Percentiles rank a stretch among this genome's conserved stretches.
These are phyloP conservation scores for Hemicentrotus pulcherrimus DNA, from an alignment of 35 echinoderm and acorn worm genomes.

Conservation along the genomic window DNA sequence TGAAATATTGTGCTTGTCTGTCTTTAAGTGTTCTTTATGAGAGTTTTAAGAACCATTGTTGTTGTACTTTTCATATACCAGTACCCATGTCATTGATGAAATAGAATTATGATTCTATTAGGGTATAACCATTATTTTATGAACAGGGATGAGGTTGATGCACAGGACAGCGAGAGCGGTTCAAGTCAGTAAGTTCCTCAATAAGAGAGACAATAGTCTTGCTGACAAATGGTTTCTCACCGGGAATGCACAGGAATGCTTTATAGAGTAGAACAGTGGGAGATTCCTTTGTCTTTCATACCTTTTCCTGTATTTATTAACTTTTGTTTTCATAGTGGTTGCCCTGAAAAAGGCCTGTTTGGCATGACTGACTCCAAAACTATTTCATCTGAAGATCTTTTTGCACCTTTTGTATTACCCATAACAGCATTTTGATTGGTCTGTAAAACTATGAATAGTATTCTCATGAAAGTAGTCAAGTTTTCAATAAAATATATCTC, in stretches of 20 bases:
- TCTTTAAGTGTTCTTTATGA: background rate
- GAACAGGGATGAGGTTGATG: conserved; percentile 1
- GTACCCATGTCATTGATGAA: background rate
- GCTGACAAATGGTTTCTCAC: background rate
- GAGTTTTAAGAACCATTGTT: background rate
- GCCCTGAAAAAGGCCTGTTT: too few relatives aligned
- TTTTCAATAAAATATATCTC: too few relatives aligned
- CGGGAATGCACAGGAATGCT: background rate
- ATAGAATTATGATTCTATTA: background rate
- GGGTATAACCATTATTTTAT: background rate
- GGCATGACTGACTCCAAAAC: too few relatives aligned
- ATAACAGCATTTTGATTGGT: too few relatives aligned
- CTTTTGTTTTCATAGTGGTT: too few relatives aligned
- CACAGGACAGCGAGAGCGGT: background rate
- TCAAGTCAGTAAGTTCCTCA: background rate
- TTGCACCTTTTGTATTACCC: too few relatives aligned
- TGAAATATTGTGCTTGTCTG: too few relatives aligned
- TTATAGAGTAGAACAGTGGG: background rate
- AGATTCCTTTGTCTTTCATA: background rate
- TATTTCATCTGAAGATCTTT: too few relatives aligned
- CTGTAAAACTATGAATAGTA: too few relatives aligned
- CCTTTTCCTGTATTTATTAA: background rate
- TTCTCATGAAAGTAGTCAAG: too few relatives aligned
- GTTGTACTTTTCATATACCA: background rate
- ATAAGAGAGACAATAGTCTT: background rate